Conservation (phyloP, 2,797 vertebrate genomes). For the Ciconia nigra region DNA sequence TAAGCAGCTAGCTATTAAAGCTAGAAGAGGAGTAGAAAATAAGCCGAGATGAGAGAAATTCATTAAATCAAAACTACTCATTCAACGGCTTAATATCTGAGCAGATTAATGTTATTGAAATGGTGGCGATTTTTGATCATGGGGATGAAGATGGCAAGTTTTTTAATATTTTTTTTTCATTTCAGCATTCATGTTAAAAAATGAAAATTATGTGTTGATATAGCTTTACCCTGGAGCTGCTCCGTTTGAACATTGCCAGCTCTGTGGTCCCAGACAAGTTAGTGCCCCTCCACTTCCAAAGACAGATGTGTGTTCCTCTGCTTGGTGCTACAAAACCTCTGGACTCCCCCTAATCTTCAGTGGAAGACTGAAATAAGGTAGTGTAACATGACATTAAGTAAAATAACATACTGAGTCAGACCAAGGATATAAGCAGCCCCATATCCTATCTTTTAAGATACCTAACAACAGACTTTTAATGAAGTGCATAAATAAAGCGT, state of each 20-base stretch:
- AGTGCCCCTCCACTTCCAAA: neutral
- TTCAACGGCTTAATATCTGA: conserved; percentile 67
- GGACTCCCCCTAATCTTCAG: neutral
- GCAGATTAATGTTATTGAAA: conserved; percentile 63
- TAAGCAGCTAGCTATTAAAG: conserved; percentile 71
- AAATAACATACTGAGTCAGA: neutral
- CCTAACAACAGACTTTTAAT: neutral
- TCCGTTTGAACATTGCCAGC: conserved; percentile 5
- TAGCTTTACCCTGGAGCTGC: conserved; percentile 1
- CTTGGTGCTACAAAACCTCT: neutral
- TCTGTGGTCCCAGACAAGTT: neutral
- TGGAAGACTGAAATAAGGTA: neutral
- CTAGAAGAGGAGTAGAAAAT: conserved; percentile 68
- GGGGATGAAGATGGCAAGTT: conserved; percentile 38
- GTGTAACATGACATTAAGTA: neutral
- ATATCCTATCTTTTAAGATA: neutral
- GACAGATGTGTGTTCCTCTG: neutral
- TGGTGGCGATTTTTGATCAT: conserved; percentile 62
- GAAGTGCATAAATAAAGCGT: neutral
- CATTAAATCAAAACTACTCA: conserved; percentile 71
- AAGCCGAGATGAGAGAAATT: conserved; percentile 65
- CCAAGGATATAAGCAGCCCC: neutral
- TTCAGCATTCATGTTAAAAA: neutral
- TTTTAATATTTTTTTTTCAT: neutral
- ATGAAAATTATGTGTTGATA: conserved; percentile 41